These are phyloP conservation scores for Keiferia lycopersicella DNA, from an alignment of 2,888 invertebrate species.

Conservation along the genomic window DNA sequence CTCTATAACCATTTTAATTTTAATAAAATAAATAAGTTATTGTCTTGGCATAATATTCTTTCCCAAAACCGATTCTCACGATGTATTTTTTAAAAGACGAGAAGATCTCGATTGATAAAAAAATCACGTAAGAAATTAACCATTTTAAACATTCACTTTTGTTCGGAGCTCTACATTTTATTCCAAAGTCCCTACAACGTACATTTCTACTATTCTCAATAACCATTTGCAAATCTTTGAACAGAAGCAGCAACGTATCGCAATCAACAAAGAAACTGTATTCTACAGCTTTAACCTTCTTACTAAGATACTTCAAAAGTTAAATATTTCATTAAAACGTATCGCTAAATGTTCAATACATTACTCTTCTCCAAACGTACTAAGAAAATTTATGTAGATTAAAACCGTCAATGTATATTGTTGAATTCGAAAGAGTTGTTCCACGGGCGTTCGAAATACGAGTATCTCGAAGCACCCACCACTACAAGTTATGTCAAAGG, in stretches of 20 bases:
- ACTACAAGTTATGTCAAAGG: slow-evolving; percentile 39
- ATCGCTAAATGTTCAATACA: neutral
- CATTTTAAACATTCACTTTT: slow-evolving; percentile 12
- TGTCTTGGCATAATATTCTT: neutral
- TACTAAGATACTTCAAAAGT: neutral
- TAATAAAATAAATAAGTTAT: neutral
- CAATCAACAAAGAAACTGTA: neutral
- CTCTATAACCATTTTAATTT: neutral
- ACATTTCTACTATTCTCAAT: neutral
- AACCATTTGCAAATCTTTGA: neutral
- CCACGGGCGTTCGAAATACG: neutral
- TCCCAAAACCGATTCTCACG: slow-evolving; percentile 16
- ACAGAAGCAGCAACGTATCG: neutral
- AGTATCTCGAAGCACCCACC: slow-evolving; percentile 39
- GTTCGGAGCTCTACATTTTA: neutral
- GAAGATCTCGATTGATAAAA: slow-evolving; percentile 4
- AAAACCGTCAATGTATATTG: slow-evolving; percentile 5
- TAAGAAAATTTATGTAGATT: neutral
- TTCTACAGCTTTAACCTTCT: slow-evolving; percentile 1
- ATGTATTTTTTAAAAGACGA: slow-evolving; percentile 13
- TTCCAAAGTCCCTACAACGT: neutral
- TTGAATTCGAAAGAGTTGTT: neutral
- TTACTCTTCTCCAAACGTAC: neutral
- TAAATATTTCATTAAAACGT: neutral
- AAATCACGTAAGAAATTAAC: slow-evolving; percentile 1